Evolutionary conservation across 1,140 invertebrate species (phyloP).

Genomic region (Plectrocnemia conspersa): DNA sequence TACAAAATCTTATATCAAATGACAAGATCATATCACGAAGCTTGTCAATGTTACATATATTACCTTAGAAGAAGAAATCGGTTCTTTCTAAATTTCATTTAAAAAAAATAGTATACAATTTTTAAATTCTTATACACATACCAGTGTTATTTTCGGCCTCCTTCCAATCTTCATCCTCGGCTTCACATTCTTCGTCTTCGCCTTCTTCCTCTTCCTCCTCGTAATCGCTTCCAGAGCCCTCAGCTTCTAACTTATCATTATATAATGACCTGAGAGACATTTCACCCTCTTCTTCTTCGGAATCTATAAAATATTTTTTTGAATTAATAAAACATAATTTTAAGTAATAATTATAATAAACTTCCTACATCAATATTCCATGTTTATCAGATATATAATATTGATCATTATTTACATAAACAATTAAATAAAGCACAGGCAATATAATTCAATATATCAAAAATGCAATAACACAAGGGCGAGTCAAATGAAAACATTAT

Average conservation of each 20-base stretch:
- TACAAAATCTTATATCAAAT: slow-evolving; percentile 1
- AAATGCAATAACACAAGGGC: too few species aligned
- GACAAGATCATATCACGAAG: not conserved
- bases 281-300: slow-evolving; percentile 56
- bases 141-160: slow-evolving; percentile 37
- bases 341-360: too few species aligned
- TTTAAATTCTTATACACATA: slow-evolving; percentile 5
- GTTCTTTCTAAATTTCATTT: too few species aligned
- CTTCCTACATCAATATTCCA: too few species aligned
- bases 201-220: slow-evolving; percentile 62
- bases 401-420: too few species aligned
- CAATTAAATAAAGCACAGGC: too few species aligned
- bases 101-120: too few species aligned
- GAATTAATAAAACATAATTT: too few species aligned
- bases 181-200: slow-evolving; percentile 60
- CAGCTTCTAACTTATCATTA: slow-evolving; percentile 63
- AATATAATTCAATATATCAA: too few species aligned
- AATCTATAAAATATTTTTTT: slow-evolving; percentile 37
- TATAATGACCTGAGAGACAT: slow-evolving; percentile 68
- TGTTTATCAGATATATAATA: too few species aligned
- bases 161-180: slow-evolving; percentile 53
- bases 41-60: slow-evolving; percentile 1
- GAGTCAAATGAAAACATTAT: too few species aligned
- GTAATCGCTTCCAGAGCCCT: slow-evolving; percentile 59
- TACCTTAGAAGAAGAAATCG: not conserved